Evolutionary conservation across 2,888 invertebrate species (phyloP), one percentile per base, ranked within the genome.

Genomic region (Tridacna crocea): DNA sequence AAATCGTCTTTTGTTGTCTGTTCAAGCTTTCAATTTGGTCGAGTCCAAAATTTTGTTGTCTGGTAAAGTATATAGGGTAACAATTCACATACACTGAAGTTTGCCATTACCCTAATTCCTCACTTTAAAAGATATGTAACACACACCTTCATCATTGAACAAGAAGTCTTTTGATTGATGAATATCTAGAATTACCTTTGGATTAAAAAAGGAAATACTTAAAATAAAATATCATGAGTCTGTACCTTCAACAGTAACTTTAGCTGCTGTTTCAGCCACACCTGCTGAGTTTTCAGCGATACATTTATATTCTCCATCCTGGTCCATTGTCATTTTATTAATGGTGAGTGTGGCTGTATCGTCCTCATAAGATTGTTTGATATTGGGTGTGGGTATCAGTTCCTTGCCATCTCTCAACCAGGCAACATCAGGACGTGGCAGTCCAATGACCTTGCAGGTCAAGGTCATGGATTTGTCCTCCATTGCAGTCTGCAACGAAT

Each of bases 201-300:
- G n/a, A n/a, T n/a, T n/a, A n/a, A n/a, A n/a, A n/a, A n/a, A n/a
- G n/a, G n/a, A n/a, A n/a, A n/a, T n/a, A n/a, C n/a, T n/a, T n/a
- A n/a, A n/a, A n/a, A n/a, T n/a, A n/a, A n/a, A n/a, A n/a, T n/a
- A n/a, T n/a, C n/a, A 19, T 10, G 10, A 55, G 15, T 55, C 55
- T 6, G 1, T 96, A 98, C 98, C 97, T 96, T 98, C 97, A 88
- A 98, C 97, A 27, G 96, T 97, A 36, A 99, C 96, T 80, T 96
- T 96, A 76, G 91, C 89, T 22, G 82, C 66, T 75, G 91, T 92
- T 75, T 93, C 91, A 47, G 98, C 98, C 95, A 98, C 98, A 83
- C 99, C 99, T 90, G 98, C 96, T 89, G 97, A 96, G 94, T 99
- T 99, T 75, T 87, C 88, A 78, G 99, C 99, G 94, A 98, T 97